Conservation (phyloP, 2,888 invertebrate genomes). For the Odontothrips loti region DNA sequence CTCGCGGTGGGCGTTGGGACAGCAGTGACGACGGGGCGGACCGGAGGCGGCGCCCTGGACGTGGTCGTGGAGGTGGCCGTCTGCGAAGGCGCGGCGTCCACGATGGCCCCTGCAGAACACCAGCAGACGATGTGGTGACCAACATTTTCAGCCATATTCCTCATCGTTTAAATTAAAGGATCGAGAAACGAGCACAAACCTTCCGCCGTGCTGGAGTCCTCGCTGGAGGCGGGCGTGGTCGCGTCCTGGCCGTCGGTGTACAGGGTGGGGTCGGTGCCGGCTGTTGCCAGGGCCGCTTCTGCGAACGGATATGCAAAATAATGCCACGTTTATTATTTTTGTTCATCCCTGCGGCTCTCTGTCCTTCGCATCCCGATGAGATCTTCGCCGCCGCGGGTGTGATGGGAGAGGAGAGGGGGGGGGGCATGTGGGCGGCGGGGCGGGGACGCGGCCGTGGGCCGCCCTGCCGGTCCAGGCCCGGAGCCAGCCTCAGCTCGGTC, state of each 20-base stretch:
- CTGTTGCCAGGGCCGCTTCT: neutral
- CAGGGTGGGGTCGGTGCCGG: neutral
- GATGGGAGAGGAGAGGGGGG: neutral
- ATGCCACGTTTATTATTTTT: too few relatives aligned
- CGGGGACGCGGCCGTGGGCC: neutral
- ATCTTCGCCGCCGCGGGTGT: neutral
- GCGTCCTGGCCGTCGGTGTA: neutral
- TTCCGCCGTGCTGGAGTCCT: neutral
- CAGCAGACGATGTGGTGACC: too few relatives aligned
- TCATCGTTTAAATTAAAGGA: too few relatives aligned
- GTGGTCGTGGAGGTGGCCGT: neutral
- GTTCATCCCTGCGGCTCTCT: too few relatives aligned
- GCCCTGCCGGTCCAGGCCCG: too few relatives aligned
- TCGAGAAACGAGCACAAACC: too few relatives aligned
- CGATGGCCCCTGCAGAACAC: too few relatives aligned
- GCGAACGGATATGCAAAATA: neutral
- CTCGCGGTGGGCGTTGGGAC: neutral
- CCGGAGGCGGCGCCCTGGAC: neutral
- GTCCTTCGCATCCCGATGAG: too few relatives aligned
- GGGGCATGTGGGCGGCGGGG: neutral
- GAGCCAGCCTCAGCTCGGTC: neutral
- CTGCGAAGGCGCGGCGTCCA: neutral
- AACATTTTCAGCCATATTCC: too few relatives aligned
- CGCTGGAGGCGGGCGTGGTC: neutral
- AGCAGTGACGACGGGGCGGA: neutral